These are phyloP conservation scores for Thalassophryne amazonica DNA, from an alignment of 2,797 vertebrate genomes.

Conservation along the genomic window DNA sequence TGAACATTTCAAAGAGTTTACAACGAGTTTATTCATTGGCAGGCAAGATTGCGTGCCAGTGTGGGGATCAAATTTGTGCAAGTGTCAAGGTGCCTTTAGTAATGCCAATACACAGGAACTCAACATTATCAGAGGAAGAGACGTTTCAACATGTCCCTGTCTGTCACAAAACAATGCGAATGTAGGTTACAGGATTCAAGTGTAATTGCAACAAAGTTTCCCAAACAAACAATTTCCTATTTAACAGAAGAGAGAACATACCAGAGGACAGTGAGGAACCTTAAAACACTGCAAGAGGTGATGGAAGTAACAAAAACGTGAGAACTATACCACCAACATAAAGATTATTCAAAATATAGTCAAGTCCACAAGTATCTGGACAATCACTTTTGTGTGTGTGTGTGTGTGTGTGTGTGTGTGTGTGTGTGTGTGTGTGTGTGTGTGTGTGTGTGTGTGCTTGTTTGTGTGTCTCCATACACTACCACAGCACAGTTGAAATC, in stretches of 20 bases:
- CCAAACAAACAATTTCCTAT: not conserved
- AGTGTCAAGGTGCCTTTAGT: not conserved
- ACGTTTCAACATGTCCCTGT: not conserved
- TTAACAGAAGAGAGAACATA: not conserved
- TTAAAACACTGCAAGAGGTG: conserved; percentile 10
- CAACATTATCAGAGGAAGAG: not conserved
- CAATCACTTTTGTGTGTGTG: no score
- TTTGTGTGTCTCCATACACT: no score
- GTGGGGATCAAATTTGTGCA: conserved; percentile 3
- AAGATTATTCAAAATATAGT: conserved; percentile 14
- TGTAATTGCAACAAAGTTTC: not conserved
- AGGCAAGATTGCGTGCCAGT: no score
- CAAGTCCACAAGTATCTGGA: no score
- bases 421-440: no score
- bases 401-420: no score
- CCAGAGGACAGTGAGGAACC: conserved; percentile 1
- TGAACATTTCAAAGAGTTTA: no score
- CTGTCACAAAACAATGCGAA: not conserved
- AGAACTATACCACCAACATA: conserved; percentile 47
- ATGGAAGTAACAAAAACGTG: conserved; percentile 12
- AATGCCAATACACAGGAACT: not conserved
- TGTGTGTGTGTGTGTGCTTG: no score
- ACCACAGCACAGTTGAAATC: no score
- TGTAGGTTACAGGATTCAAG: not conserved
- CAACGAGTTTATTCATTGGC: no score